phyloP scores from a whole-genome alignment of 2,113 vertebrate species.

The Embiotoca jacksoni region DNA sequence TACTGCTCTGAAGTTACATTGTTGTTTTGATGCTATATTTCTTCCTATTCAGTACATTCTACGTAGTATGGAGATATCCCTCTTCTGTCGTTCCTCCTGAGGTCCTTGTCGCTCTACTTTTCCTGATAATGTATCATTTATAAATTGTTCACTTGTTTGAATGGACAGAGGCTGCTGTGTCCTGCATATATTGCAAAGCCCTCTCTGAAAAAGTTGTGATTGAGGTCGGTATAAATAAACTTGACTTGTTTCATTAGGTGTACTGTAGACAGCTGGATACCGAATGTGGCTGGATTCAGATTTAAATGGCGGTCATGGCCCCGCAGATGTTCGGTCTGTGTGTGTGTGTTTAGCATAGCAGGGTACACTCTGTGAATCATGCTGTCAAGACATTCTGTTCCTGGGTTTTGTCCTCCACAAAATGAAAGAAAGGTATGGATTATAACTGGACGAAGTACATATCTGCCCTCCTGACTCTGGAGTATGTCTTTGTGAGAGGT shows the following conservation, averaged over 20 bases:
- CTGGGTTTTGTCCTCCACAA: constrained; percentile 1
- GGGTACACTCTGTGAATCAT: constrained; percentile 24
- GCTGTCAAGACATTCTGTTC: constrained; percentile 30
- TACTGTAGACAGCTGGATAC: constrained; percentile 36
- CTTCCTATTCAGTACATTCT: too few relatives aligned
- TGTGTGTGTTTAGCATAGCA: not conserved
- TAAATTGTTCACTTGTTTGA: not conserved
- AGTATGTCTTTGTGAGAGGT: not conserved
- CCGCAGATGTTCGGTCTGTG: constrained; percentile 45
- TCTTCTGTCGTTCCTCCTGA: too few relatives aligned
- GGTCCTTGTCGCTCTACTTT: not conserved
- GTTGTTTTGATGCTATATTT: too few relatives aligned
- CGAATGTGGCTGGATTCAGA: constrained; percentile 10
- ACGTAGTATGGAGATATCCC: not conserved
- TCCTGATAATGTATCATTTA: not conserved
- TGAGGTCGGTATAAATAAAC: constrained; percentile 29
- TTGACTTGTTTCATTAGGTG: constrained; percentile 36
- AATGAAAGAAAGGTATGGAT: constrained; percentile 5
- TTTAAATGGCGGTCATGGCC: constrained; percentile 41
- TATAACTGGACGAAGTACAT: not conserved
- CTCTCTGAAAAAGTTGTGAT: constrained; percentile 13
- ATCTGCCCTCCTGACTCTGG: not conserved
- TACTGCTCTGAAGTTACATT: too few relatives aligned
- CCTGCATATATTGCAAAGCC: not conserved
- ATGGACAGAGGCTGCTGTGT: too few relatives aligned